Conservation (phyloP, 2,888 invertebrate genomes). For the Exephanes ischioxanthus region DNA sequence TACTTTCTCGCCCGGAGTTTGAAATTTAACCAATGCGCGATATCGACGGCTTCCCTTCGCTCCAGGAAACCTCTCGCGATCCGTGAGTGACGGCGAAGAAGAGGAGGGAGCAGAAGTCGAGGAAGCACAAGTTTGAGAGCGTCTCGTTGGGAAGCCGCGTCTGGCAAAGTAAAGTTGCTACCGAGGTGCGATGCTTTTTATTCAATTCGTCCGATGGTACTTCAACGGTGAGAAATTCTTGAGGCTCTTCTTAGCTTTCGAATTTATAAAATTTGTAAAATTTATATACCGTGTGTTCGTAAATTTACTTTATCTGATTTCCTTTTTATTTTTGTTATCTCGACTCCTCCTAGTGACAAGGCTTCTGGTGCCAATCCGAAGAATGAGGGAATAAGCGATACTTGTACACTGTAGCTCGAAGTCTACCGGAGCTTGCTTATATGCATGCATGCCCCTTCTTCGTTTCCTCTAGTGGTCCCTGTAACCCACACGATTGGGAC, state of each 20-base stretch:
- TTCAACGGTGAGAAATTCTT: slow-evolving; percentile 22
- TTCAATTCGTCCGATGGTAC: not conserved
- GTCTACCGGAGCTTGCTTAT: slow-evolving; percentile 77
- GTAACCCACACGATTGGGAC: slow-evolving; percentile 71
- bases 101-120: not conserved
- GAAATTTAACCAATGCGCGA: slow-evolving; percentile 38
- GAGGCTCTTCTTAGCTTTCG: slow-evolving; percentile 11
- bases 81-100: slow-evolving; percentile 8
- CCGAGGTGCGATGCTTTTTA: slow-evolving; percentile 3
- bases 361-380: slow-evolving; percentile 46
- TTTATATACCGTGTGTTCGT: not conserved
- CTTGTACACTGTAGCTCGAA: slow-evolving; percentile 77
- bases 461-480: slow-evolving; percentile 72
- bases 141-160: not conserved
- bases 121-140: slow-evolving; percentile 21
- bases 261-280: not conserved
- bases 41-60: slow-evolving; percentile 18
- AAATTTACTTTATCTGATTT: slow-evolving; percentile 7
- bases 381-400: slow-evolving; percentile 74
- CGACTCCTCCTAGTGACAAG: slow-evolving; percentile 35
- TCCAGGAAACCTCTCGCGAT: not conserved
- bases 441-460: slow-evolving; percentile 75
- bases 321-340: slow-evolving; percentile 7
- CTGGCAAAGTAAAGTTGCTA: slow-evolving; percentile 4
- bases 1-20: slow-evolving; percentile 5